Evolutionary conservation across 2,888 invertebrate genomes (phyloP), one percentile per base, ranked within the genome.

Genomic region (Drepanosiphum platanoidis): DNA sequence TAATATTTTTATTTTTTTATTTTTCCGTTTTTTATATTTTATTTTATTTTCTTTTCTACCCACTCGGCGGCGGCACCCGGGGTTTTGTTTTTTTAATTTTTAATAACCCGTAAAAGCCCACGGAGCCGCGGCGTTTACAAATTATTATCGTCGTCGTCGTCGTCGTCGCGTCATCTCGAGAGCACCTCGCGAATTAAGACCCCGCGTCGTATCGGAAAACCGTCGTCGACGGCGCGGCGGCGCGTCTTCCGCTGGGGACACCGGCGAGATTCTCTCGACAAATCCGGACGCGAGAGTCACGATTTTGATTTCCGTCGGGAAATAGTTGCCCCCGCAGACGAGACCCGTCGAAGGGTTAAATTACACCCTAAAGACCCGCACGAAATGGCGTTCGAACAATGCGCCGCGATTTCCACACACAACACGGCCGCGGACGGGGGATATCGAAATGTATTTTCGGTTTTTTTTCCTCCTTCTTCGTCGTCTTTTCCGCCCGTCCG

Each of bases 1-100:
- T 79, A 66, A 79, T 66, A 79, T 79, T 46, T 66, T 79, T 66
- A n/a, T n/a, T n/a, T n/a, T n/a, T n/a, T n/a, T n/a, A n/a, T n/a
- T n/a, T n/a, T n/a, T n/a, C n/a, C n/a, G n/a, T n/a, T n/a, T n/a
- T n/a, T n/a, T n/a, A n/a, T n/a, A n/a, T n/a, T n/a, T n/a, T n/a
- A n/a, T n/a, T n/a, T n/a, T n/a, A n/a, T n/a, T n/a, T n/a, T n/a
- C n/a, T n/a, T n/a, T n/a, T n/a, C n/a, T n/a, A n/a, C 32, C 15
- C 68, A 78, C 64, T 78, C 30, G 64, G 61, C 9, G n/a, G n/a
- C n/a, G n/a, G 64, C 79, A 46, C 27, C n/a, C 52, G 36, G 80
- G 36, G 68, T 68, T 39, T 80, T 58, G n/a, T 34, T 58, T 75
- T n/a, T 79, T 71, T 58, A 80, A 80, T 80, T 80, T 80, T 80